These are phyloP conservation scores for Acestrorhynchus altus DNA, from an alignment of 2,797 vertebrate genomes.

Conservation along the genomic window DNA sequence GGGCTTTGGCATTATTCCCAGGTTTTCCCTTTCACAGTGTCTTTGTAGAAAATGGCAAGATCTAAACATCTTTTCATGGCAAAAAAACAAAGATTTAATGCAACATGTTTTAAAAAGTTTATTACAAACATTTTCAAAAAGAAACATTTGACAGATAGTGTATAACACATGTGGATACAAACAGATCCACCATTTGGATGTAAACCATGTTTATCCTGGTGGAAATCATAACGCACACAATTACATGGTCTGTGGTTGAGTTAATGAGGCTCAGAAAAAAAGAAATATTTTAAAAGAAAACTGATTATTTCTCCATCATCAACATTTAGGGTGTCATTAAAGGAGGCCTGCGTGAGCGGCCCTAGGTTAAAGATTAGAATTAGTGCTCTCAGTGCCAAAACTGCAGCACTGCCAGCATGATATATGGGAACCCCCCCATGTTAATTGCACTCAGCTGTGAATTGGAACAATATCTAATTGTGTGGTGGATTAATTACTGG, in stretches of 20 bases:
- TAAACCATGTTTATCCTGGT: conserved; percentile 21
- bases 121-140: neutral
- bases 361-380: conserved; percentile 94
- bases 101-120: too few species aligned
- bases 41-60: neutral
- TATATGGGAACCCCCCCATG: conserved; percentile 86
- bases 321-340: conserved; percentile 95
- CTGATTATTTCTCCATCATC: conserved; percentile 95
- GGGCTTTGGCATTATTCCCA: neutral
- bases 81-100: too few species aligned
- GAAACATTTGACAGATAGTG: neutral
- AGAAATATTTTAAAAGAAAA: conserved; percentile 89
- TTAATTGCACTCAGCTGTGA: conserved; percentile 98
- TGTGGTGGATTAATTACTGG: conserved; percentile 96
- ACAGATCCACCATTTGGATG: conserved; percentile 1
- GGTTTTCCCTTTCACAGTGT: neutral
- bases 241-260: conserved; percentile 84
- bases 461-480: conserved; percentile 99
- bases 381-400: conserved; percentile 88
- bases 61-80: too few species aligned
- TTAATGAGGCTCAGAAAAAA: conserved; percentile 88
- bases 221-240: conserved; percentile 70
- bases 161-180: neutral
- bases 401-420: conserved; percentile 87
- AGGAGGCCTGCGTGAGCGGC: conserved; percentile 89